Evolutionary conservation across 2,113 vertebrate genomes (phyloP).

Genomic region (Tympanuchus pallidicinctus): DNA sequence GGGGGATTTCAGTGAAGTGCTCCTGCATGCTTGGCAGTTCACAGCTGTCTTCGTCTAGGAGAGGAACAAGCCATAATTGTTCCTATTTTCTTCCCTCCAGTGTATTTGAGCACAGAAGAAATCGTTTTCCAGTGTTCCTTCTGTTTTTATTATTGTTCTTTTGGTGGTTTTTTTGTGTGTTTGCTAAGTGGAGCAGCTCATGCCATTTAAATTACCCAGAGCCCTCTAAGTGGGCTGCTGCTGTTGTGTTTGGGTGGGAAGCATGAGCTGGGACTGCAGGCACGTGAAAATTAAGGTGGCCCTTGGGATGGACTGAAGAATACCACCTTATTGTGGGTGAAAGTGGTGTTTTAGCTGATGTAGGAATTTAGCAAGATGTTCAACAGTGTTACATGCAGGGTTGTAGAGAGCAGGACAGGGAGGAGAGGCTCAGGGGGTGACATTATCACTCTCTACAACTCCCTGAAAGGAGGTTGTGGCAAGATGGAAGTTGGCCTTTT

Average conservation of each 20-base stretch:
- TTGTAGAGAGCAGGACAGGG: neutral
- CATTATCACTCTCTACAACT: too few relatives aligned
- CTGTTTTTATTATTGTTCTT: neutral
- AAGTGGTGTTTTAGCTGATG: neutral
- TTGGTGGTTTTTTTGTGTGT: neutral
- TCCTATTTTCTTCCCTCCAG: neutral
- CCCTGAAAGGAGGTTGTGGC: too few relatives aligned
- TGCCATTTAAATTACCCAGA: constrained; percentile 13
- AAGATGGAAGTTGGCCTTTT: too few relatives aligned
- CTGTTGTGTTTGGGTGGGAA: constrained; percentile 27
- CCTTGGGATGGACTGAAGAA: neutral
- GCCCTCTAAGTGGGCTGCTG: neutral
- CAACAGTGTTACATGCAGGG: neutral
- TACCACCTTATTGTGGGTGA: neutral
- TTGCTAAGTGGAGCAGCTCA: constrained; percentile 60
- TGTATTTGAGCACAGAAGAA: neutral
- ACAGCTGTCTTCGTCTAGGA: neutral
- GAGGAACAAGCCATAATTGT: neutral
- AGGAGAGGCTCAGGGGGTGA: neutral
- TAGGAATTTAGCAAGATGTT: neutral
- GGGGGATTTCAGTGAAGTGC: neutral
- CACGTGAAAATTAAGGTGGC: neutral
- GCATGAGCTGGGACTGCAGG: neutral
- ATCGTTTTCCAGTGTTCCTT: constrained; percentile 10
- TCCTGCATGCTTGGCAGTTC: constrained; percentile 10